phyloP scores from a whole-genome alignment of 2,113 vertebrate genomes.

The Labeo catla region DNA sequence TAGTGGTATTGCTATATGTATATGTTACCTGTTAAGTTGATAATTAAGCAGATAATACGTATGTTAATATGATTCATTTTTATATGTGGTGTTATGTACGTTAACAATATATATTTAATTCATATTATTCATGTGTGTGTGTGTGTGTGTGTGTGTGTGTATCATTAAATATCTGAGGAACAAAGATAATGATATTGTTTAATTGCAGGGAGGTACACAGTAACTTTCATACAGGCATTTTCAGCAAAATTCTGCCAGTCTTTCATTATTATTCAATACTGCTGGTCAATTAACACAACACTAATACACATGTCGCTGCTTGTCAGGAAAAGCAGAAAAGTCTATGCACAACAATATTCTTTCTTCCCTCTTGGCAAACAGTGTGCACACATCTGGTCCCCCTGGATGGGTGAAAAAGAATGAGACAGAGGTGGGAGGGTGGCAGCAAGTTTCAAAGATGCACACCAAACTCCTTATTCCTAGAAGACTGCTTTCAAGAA shows the following conservation, averaged over 20 bases:
- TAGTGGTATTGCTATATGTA: neutral
- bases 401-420: constrained; percentile 6
- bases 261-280: constrained; percentile 5
- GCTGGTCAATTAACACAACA: constrained; percentile 2
- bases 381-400: constrained; percentile 34
- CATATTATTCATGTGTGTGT: too few relatives aligned
- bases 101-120: neutral
- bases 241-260: neutral
- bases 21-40: neutral
- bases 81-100: too few relatives aligned
- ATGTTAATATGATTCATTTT: too few relatives aligned
- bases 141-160: too few relatives aligned
- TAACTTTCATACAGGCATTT: neutral
- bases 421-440: neutral
- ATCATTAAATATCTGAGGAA: too few relatives aligned
- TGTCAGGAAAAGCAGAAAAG: neutral
- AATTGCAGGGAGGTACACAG: neutral
- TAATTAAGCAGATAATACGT: neutral
- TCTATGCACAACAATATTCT: constrained; percentile 5
- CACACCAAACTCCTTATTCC: constrained; percentile 41
- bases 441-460: constrained; percentile 33
- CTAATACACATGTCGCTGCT: constrained; percentile 9
- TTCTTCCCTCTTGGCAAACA: neutral
- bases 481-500: constrained; percentile 48
- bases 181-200: neutral